Conservation (phyloP, 2,797 vertebrate genomes). For the Lepus townsendii region DNA sequence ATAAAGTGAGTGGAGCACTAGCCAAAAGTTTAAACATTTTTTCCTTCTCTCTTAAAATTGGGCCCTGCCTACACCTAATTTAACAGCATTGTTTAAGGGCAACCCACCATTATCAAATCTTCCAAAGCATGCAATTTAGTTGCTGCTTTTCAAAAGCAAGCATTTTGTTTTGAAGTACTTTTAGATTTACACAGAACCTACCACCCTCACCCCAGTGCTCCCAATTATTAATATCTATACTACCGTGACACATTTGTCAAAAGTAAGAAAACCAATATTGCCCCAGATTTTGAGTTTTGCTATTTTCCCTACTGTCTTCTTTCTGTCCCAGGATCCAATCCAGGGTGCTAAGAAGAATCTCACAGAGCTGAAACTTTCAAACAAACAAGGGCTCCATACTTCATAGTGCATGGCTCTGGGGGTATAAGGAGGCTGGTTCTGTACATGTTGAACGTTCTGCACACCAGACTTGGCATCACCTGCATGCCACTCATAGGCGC, state of each 20-base stretch:
- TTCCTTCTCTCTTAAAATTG: conserved; percentile 66
- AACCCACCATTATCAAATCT: conserved; percentile 75
- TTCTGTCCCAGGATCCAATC: background rate
- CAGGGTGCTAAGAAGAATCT: background rate
- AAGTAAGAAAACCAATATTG: background rate
- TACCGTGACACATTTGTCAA: background rate
- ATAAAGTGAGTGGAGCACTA: background rate
- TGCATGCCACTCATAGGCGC: background rate
- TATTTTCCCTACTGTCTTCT: background rate
- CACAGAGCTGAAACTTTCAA: background rate
- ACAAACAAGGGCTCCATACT: too few species aligned
- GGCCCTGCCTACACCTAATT: conserved; percentile 71
- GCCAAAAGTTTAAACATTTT: background rate
- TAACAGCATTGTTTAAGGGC: conserved; percentile 67
- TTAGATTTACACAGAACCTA: conserved; percentile 30
- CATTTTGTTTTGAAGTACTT: conserved; percentile 50
- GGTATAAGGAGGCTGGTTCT: background rate
- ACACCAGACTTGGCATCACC: background rate
- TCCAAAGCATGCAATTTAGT: conserved; percentile 67
- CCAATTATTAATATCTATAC: background rate
- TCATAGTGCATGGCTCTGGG: background rate
- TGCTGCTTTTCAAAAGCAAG: conserved; percentile 45
- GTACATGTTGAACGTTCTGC: background rate
- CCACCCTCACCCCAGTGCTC: background rate
- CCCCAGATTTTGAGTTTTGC: background rate